Evolutionary conservation across 2,888 invertebrate species (phyloP).

Genomic region (Drosophila birchii): DNA sequence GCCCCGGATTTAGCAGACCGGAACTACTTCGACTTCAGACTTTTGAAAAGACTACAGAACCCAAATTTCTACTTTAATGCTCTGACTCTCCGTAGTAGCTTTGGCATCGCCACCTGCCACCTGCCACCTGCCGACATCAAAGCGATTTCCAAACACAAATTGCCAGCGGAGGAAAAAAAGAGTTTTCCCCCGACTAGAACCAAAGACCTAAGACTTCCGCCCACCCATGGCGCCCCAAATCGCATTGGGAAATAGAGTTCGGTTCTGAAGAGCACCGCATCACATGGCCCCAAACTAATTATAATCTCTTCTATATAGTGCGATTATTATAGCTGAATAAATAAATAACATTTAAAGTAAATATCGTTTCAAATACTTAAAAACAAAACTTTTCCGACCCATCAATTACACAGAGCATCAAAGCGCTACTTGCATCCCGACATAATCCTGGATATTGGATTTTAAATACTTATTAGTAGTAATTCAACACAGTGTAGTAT

Average conservation of each 20-base stretch:
- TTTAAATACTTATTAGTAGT: neutral
- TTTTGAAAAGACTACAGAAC: neutral
- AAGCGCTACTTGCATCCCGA: too few relatives aligned
- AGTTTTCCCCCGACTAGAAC: conserved; percentile 9
- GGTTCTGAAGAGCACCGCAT: neutral
- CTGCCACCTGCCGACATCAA: conserved; percentile 44
- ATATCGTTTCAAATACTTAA: conserved; percentile 23
- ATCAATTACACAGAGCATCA: neutral
- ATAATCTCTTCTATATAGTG: conserved; percentile 16
- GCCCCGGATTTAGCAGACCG: conserved; percentile 6
- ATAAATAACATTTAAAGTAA: conserved; percentile 29
- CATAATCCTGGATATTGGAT: too few relatives aligned
- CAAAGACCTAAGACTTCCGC: conserved; percentile 3
- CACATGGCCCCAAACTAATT: conserved; percentile 38
- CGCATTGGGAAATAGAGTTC: conserved; percentile 31
- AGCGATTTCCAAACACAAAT: conserved; percentile 16
- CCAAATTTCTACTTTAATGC: neutral
- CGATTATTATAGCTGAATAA: conserved; percentile 37
- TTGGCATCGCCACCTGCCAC: conserved; percentile 31
- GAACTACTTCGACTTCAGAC: neutral
- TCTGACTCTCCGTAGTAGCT: neutral
- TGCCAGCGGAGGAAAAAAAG: conserved; percentile 2
- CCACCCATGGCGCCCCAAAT: conserved; percentile 63
- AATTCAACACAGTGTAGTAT: neutral
- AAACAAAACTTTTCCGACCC: conserved; percentile 14